A percentile compares a stretch with the other conserved stretches of the same genome.
phyloP scores from a whole-genome alignment of 2,888 invertebrate genomes.

The Mamestra brassicae region DNA sequence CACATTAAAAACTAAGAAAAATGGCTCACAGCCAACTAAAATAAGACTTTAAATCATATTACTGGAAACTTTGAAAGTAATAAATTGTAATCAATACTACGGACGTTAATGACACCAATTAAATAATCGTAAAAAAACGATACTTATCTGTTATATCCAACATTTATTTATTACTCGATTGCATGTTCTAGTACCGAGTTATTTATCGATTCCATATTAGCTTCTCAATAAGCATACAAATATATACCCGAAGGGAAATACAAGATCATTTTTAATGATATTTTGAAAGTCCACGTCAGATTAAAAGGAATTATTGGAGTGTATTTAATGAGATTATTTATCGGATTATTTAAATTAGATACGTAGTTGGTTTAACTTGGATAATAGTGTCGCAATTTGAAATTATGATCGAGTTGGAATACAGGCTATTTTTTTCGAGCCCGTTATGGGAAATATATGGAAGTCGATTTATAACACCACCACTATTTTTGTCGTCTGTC shows the following conservation, averaged over 20 bases:
- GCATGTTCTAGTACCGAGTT: slow-evolving; percentile 74
- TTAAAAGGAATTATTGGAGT: slow-evolving; percentile 73
- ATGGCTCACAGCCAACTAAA: slow-evolving; percentile 36
- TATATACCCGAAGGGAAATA: slow-evolving; percentile 67
- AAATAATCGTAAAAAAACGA: slow-evolving; percentile 80
- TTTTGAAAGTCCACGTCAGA: slow-evolving; percentile 75
- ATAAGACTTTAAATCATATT: slow-evolving; percentile 63
- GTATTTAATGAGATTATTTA: slow-evolving; percentile 69
- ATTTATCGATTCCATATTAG: slow-evolving; percentile 71
- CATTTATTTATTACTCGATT: slow-evolving; percentile 76
- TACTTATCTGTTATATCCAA: slow-evolving; percentile 74
- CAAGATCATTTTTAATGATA: slow-evolving; percentile 74
- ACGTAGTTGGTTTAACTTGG: slow-evolving; percentile 45
- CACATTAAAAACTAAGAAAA: slow-evolving; percentile 23
- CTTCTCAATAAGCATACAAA: slow-evolving; percentile 71
- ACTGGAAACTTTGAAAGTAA: slow-evolving; percentile 66
- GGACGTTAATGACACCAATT: slow-evolving; percentile 84
- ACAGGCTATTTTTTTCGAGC: slow-evolving; percentile 36
- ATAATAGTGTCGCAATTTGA: slow-evolving; percentile 60
- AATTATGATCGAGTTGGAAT: slow-evolving; percentile 57
- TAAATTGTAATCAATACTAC: slow-evolving; percentile 84
- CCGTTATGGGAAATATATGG: slow-evolving; percentile 25
- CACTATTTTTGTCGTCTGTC: slow-evolving; percentile 22
- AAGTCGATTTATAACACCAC: slow-evolving; percentile 30
- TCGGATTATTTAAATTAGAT: slow-evolving; percentile 64